Percentiles rank a stretch among this genome's conserved stretches.
Conservation (phyloP, 1,140 invertebrate species). For the Cyclargus thomasi region DNA sequence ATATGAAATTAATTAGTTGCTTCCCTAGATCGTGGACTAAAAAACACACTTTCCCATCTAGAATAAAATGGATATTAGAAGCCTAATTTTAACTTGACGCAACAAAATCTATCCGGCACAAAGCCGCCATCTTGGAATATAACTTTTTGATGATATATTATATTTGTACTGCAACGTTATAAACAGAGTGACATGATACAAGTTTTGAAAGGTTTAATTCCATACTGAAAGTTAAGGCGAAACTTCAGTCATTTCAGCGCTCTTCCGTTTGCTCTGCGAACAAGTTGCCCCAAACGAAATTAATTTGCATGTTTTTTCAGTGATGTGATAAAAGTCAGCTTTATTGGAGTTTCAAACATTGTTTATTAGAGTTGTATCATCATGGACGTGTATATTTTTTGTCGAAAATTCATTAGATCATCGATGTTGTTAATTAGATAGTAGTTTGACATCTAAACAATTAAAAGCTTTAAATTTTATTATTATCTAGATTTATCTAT, state of each 20-base stretch:
- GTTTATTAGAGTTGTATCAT: not conserved
- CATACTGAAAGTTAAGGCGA: conserved; percentile 6
- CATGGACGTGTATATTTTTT: no score
- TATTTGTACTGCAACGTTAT: conserved; percentile 4
- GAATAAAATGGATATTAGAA: no score
- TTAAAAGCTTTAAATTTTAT: no score
- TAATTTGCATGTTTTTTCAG: conserved; percentile 13
- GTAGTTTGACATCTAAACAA: no score
- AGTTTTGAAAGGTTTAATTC: conserved; percentile 13
- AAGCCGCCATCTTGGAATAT: not conserved
- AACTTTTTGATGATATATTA: conserved; percentile 2
- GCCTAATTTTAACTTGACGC: no score
- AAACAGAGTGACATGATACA: not conserved
- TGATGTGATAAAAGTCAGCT: conserved; percentile 3
- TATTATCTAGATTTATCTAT: no score
- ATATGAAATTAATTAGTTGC: no score
- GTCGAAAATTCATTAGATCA: no score
- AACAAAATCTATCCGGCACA: not conserved
- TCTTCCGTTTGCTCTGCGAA: conserved; percentile 9
- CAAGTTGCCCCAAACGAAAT: conserved; percentile 10
- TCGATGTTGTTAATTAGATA: no score
- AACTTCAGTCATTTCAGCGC: conserved; percentile 11
- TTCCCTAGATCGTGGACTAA: no score
- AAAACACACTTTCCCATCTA: no score
- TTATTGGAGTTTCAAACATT: conserved; percentile 7